Evolutionary conservation across 2,797 vertebrate species (phyloP).

Genomic region (Esox lucius): DNA sequence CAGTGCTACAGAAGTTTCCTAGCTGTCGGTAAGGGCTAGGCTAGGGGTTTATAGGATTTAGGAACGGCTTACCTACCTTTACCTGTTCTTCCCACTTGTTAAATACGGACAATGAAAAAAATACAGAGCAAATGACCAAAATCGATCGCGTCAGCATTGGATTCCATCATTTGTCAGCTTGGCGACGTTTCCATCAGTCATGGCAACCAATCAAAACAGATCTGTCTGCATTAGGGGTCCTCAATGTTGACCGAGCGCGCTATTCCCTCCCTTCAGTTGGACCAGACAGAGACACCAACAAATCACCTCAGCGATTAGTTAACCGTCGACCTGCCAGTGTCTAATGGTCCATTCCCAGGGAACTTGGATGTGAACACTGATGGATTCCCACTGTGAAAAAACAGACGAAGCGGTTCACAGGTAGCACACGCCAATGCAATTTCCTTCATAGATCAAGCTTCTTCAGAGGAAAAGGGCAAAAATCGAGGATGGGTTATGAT

Average conservation of each 20-base stretch:
- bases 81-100: not conserved
- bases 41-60: not conserved
- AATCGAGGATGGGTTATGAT: slow-evolving; percentile 33
- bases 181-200: slow-evolving; percentile 40
- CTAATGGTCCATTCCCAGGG: slow-evolving; percentile 57
- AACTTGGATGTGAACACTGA: slow-evolving; percentile 46
- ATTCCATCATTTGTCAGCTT: slow-evolving; percentile 21
- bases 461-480: slow-evolving; percentile 1
- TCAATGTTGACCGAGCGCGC: slow-evolving; percentile 48
- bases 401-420: slow-evolving; percentile 25
- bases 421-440: slow-evolving; percentile 47
- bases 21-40: not conserved
- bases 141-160: slow-evolving; percentile 31
- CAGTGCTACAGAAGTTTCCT: not conserved
- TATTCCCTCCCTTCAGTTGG: slow-evolving; percentile 22
- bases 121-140: not conserved
- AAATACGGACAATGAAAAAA: not conserved
- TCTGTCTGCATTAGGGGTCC: not conserved
- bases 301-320: slow-evolving; percentile 64
- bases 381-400: slow-evolving; percentile 47
- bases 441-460: slow-evolving; percentile 52
- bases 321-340: slow-evolving; percentile 59
- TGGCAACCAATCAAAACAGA: slow-evolving; percentile 29
- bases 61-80: not conserved
- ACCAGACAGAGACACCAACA: slow-evolving; percentile 30